Evolutionary conservation across 2,113 vertebrate genomes (phyloP), one percentile per base, ranked within the genome.

Genomic region (Chamaea fasciata): DNA sequence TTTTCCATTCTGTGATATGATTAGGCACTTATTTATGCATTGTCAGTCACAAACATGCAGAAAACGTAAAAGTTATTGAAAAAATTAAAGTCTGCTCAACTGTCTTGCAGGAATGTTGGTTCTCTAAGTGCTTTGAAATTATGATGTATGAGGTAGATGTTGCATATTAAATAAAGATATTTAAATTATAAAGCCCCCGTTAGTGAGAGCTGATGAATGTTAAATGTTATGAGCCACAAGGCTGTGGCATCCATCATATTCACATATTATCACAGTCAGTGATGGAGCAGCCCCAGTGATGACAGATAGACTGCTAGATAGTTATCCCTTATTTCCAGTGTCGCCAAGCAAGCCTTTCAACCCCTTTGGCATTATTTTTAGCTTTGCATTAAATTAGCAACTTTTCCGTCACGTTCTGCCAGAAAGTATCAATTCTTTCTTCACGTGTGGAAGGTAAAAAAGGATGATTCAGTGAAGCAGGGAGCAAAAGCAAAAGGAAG

Each of bases 71-170:
- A 98, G 96, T 98, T 98, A 97, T 91, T 95, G 95, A 92, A 98
- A 97, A 98, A 98, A 97, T 96, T 97, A 96, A 98, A 98, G 96
- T 97, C 96, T 93, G 97, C 93, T 97, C 96, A 96, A 94, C 94
- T 90, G 93, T 97, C 95, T 97, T 97, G 90, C 96, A 97, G 95
- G 97, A 98, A 96, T 97, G 95, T 96, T 98, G 96, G 97, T 95
- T 98, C 98, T 98, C 98, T 99, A 99, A 99, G 99, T 99, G 99
- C 98, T 99, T 99, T 99, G 98, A 98, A 99, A 99, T 99, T 98
- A 99, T 99, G 99, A 99, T 98, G 98, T 98, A 99, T 98, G 98
- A 97, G 98, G 97, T 98, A 97, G 98, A 98, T 97, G 98, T 98
- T 97, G 98, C 98, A 98, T 98, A 98, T 98, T 98, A 98, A 98